A percentile compares a stretch with the other conserved stretches of the same genome.
phyloP scores from a whole-genome alignment of 2,888 invertebrate genomes.

The Linnaemya vulpina region DNA sequence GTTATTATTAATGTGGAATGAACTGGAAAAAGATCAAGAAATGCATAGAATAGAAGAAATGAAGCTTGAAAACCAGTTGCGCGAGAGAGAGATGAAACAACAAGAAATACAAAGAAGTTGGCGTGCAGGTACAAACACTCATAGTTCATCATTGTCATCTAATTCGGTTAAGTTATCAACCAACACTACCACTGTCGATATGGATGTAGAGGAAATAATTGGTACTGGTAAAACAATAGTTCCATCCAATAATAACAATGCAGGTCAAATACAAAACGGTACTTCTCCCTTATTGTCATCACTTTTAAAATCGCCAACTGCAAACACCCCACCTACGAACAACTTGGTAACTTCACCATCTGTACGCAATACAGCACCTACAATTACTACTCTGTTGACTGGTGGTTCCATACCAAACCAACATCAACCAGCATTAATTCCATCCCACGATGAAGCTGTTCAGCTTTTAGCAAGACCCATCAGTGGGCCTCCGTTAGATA shows the following conservation, averaged over 20 bases:
- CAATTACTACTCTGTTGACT: conserved; percentile 82
- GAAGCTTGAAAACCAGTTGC: conserved; percentile 79
- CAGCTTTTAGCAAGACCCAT: conserved; percentile 79
- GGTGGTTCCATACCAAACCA: conserved; percentile 77
- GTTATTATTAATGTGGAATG: conserved; percentile 88
- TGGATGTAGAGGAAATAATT: conserved; percentile 79
- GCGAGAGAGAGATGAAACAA: conserved; percentile 86
- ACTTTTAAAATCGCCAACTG: conserved; percentile 87
- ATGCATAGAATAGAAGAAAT: conserved; percentile 87
- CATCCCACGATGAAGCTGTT: conserved; percentile 75
- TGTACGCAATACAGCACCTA: conserved; percentile 80
- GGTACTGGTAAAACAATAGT: conserved; percentile 64
- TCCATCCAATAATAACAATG: conserved; percentile 39
- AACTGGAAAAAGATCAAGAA: conserved; percentile 89
- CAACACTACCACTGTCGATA: conserved; percentile 78
- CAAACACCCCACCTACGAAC: conserved; percentile 71
- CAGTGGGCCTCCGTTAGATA: conserved; percentile 79
- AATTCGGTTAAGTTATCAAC: conserved; percentile 56
- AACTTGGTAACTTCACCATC: conserved; percentile 64
- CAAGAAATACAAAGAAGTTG: conserved; percentile 86
- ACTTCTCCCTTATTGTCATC: conserved; percentile 92
- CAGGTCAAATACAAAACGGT: conserved; percentile 77
- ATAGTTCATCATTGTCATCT: conserved; percentile 61
- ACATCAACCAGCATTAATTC: conserved; percentile 76
- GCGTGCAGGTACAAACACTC: conserved; percentile 79